phyloP scores from a whole-genome alignment of 2,797 vertebrate genomes.

The Megalops cyprinoides region DNA sequence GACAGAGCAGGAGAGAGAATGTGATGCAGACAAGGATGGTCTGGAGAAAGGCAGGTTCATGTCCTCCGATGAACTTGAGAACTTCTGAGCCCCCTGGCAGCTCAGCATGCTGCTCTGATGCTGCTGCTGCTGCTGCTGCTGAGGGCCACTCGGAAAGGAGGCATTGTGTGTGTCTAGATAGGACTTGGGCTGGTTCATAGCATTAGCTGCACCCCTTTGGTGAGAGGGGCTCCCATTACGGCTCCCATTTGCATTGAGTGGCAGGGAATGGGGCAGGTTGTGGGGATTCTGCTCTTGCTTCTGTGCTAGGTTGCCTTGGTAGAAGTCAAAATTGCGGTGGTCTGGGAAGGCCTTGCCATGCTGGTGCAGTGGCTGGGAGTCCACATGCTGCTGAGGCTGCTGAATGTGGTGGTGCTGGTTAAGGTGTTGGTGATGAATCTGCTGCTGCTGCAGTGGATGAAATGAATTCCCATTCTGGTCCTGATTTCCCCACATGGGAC shows the following conservation, averaged over 20 bases:
- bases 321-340: constrained; percentile 89
- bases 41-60: constrained; percentile 77
- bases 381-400: constrained; percentile 84
- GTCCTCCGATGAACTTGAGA: constrained; percentile 75
- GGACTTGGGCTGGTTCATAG: constrained; percentile 76
- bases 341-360: constrained; percentile 82
- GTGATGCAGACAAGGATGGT: constrained; percentile 74
- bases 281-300: constrained; percentile 70
- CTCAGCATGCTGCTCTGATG: constrained; percentile 72
- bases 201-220: constrained; percentile 69
- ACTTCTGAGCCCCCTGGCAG: constrained; percentile 76
- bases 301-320: constrained; percentile 80
- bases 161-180: constrained; percentile 79
- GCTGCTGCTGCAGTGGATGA: constrained; percentile 81
- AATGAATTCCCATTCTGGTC: constrained; percentile 91
- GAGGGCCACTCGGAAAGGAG: constrained; percentile 54
- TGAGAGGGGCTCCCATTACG: constrained; percentile 72
- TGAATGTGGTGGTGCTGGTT: constrained; percentile 55
- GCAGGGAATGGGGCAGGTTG: constrained; percentile 68
- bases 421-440: constrained; percentile 48
- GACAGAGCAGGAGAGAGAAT: constrained; percentile 85
- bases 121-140: constrained; percentile 68
- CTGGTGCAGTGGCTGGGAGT: constrained; percentile 84
- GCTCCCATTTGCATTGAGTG: constrained; percentile 61
- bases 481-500: constrained; percentile 96